Evolutionary conservation across 2,113 vertebrate species (phyloP), one percentile per base, ranked within the genome.

Genomic region (Anseranas semipalmata): DNA sequence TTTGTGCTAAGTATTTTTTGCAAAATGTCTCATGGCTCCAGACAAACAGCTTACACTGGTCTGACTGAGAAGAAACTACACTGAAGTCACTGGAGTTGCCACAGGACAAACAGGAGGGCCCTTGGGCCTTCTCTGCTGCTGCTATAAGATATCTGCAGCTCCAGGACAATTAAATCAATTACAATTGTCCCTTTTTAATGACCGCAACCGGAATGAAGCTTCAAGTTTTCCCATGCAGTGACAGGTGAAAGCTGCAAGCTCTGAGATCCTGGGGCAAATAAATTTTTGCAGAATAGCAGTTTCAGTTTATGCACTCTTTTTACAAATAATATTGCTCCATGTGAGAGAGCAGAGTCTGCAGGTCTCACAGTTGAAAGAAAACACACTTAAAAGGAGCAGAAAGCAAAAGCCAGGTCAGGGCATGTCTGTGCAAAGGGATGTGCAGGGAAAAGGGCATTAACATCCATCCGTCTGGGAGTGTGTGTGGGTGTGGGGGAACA

Each of bases 41-140:
- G 83, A 78, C 79, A 92, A 87, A 93, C 46, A 74, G 72, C 82
- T 96, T 77, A 79, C 35, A 12, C 62, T 76, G 84, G 68, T 41
- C 62, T 87, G 25, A 65, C 59, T 9, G 56, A 85, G 77, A 77
- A 82, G 72, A 89, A 87, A 82, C 75, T 32, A 25, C 48, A 39
- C 39, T 16, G 12, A 32, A 93, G 68, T 37, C 56, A 35, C 52
- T 58, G 79, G 63, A 87, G 68, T 22, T 72, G 58, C n/a, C 65
- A 50, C 7, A 55, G 78, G 75, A 73, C 39, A 63, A 77, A 45
- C 15, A 65, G 62, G 33, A 71, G 25, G 37, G 48, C 41, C 9
- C n/a, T 43, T 18, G 11, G 50, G 37, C 28, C 33, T 66, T 58
- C 72, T 67, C 68, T 68, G 77, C 33, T 90, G 62, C 52, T 52